Base-by-base conservation (phyloP, 2,888 invertebrate species). In the Leptogaster cylindrica region DNA sequence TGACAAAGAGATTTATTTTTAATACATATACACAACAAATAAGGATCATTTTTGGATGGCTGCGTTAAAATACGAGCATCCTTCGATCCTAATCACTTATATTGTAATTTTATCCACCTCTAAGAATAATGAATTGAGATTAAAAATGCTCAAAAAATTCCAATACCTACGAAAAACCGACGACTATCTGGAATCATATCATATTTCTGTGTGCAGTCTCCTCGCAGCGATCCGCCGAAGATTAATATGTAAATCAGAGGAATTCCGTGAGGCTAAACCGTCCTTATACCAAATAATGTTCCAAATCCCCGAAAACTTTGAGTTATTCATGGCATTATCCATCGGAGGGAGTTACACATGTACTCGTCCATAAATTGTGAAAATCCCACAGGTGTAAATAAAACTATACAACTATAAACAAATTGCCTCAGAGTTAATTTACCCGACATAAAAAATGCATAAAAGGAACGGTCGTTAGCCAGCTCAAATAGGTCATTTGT, bases 401-500 rank as follows among this genome's bases (percentile, higher is more conserved):
- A 33, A 20, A 64, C 63, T 46, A 48, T 31, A 16, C 12, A 16
- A 12, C 12, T 20, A 64, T 31, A 64, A 64, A 64, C 33, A 14
- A 64, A 64, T 64, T 46, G 48, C 48, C 63, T 64, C 14, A n/a
- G 48, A 33, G 48, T 48, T 64, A 64, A 64, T 64, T 64, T 64
- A 64, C 28, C 27, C 14, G 14, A 46, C 46, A 68, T 68, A 63
- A 68, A 68, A 66, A 68, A 68, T 68, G 52, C 63, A 68, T 66
- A 52, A 68, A 52, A n/a, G 20, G 6, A 23, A 55, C 55, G n/a
- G 8, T 20, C 14, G 28, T 55, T 36, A 33, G 8, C 23, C 23
- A n/a, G 8, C 36, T 2, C 14, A 55, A 55, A 55, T 23, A 20
- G 55, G 18, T 25, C 55, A 65, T 65, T 48, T 46, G 23, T 41